phyloP scores from a whole-genome alignment of 2,113 vertebrate genomes.

The Muntiacus muntjak region DNA sequence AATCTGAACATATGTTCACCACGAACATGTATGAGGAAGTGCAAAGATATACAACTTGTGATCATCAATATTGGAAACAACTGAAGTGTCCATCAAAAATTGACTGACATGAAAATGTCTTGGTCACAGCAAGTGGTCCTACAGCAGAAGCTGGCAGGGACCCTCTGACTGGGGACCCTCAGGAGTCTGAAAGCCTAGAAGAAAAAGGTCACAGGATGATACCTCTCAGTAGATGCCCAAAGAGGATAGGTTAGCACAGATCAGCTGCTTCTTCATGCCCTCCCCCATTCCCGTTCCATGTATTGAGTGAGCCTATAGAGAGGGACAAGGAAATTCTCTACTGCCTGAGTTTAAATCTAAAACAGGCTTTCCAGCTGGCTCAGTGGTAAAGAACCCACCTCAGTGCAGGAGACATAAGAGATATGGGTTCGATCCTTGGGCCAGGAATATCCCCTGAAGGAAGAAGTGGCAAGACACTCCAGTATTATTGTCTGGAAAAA shows the following conservation, averaged over 20 bases:
- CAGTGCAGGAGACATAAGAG: background rate
- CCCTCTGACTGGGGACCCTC: background rate
- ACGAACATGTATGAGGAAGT: background rate
- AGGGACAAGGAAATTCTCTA: background rate
- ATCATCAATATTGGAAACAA: background rate
- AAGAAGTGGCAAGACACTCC: background rate
- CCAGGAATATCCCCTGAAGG: background rate
- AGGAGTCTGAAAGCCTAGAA: background rate
- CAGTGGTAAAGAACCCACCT: background rate
- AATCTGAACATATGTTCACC: background rate
- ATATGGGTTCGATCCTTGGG: background rate
- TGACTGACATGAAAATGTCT: background rate
- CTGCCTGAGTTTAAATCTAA: background rate
- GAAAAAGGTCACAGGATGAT: background rate
- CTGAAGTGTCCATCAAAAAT: background rate
- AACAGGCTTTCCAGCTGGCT: background rate
- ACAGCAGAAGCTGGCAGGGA: background rate
- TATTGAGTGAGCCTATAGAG: too few relatives aligned
- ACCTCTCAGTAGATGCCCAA: background rate
- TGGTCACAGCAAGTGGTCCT: background rate
- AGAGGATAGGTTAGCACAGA: background rate
- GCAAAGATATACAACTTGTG: background rate
- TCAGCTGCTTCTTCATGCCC: too few relatives aligned
- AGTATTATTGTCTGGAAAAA: background rate
- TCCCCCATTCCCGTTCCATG: background rate